Base-by-base conservation (phyloP, 2,888 invertebrate species). In the Ischnura elegans region DNA sequence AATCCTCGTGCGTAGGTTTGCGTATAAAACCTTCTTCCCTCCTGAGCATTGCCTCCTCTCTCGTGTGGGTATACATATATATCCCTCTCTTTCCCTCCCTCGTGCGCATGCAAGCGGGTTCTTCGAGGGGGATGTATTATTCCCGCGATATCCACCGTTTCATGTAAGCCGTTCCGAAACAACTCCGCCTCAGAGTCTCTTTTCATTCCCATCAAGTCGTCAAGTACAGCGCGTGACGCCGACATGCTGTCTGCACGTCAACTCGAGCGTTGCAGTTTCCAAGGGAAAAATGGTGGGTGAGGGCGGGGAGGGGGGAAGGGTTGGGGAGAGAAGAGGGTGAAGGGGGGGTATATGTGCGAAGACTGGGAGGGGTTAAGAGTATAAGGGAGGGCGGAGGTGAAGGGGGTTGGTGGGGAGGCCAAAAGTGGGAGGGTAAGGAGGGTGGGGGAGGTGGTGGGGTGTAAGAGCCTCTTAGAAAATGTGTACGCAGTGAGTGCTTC, bases 221-320 rank as follows among this genome's bases (percentile, higher is more conserved):
- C 86, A 76, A 86, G 86, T 86, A 43, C 46, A 86, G 86, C 43
- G 43, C 86, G 86, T 45, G n/a, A 86, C 43, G 86, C 86, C 43
- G 45, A 86, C 45, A 76, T 76, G 76, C 76, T 76, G 76, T 76
- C 76, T 76, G 76, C 76, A 76, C 76, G 3, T 76, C 76, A 76
- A 36, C 76, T 76, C 76, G 76, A n/a, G 76, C 76, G 86, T 86
- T 86, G 86, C 43, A 86, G 46, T 86, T 46, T 86, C 86, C 86
- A 25, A 86, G 86, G 45, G 86, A 86, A 86, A 86, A 36, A n/a
- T 16, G n/a, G 86, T 25, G 29, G 13, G 43, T 2, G 76, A 36
- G 85, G 85, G 42, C 8, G 13, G 21, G 21, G 29, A 45, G 86
- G 16, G 43, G 86, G 45, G 45, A n/a, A 25, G 42, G 84, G 10